Conservation (phyloP, 2,113 vertebrate genomes). For the Silurus glanis region DNA sequence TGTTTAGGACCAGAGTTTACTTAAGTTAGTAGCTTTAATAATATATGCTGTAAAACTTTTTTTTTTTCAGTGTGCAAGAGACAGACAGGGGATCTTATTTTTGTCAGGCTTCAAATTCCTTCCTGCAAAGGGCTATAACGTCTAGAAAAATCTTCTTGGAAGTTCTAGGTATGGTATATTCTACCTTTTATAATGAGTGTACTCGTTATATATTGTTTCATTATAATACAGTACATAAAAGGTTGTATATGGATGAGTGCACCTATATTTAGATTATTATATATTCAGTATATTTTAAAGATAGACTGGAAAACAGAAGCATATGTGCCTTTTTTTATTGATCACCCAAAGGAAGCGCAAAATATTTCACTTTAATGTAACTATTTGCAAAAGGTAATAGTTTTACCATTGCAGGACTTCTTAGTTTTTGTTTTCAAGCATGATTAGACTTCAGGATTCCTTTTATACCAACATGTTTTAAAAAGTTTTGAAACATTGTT, state of each 20-base stretch:
- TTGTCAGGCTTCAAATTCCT: constrained; percentile 69
- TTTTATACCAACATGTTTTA: not conserved
- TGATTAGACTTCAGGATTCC: not conserved
- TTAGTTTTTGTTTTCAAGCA: not conserved
- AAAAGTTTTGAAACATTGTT: constrained; percentile 3
- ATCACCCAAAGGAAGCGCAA: not conserved
- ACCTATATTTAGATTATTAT: not conserved
- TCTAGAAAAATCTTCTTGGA: constrained; percentile 65
- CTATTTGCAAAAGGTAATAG: not conserved
- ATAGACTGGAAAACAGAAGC: not conserved
- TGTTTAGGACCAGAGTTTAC: not conserved
- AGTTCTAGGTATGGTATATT: constrained; percentile 64
- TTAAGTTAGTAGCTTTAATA: not conserved
- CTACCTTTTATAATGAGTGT: not conserved
- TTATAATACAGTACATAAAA: not conserved
- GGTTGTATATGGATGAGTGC: not conserved
- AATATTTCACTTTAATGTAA: not conserved
- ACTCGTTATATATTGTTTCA: not conserved
- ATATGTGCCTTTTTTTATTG: not conserved
- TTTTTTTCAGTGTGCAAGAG: constrained; percentile 64
- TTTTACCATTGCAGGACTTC: not conserved
- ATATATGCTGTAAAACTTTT: not conserved
- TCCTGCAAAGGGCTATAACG: constrained; percentile 64
- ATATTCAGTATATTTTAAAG: no score
- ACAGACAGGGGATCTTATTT: constrained; percentile 70